Evolutionary conservation across 2,113 vertebrate genomes (phyloP).

Genomic region (Apistogramma diplotaenia): DNA sequence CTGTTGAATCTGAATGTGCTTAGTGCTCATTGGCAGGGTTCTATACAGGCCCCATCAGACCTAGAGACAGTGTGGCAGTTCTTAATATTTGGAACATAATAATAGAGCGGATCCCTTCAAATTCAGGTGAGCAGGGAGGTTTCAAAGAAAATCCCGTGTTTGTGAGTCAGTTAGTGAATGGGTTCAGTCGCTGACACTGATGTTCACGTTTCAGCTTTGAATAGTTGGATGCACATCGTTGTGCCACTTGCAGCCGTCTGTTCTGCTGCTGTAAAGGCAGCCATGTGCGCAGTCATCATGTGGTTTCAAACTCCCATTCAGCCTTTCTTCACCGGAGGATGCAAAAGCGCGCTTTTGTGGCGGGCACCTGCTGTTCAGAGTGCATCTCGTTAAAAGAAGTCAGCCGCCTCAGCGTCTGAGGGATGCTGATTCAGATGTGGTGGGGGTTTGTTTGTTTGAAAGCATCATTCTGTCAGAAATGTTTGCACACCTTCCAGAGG

Average conservation of each 20-base stretch:
- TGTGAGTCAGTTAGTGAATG: neutral
- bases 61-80: conserved; percentile 54
- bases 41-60: conserved; percentile 47
- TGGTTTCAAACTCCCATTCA: neutral
- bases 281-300: neutral
- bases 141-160: neutral
- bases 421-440: neutral
- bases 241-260: neutral
- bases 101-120: neutral
- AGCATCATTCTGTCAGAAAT: neutral
- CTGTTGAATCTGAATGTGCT: conserved; percentile 52
- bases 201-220: neutral
- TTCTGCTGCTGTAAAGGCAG: neutral
- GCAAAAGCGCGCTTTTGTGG: neutral
- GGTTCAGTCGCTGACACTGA: neutral
- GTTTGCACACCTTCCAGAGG: neutral
- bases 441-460: rapidly evolving
- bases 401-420: neutral
- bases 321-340: neutral
- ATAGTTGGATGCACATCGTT: neutral
- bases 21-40: conserved; percentile 38
- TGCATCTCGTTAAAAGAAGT: neutral
- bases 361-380: neutral
- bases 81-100: neutral
- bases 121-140: neutral